Base-by-base conservation (phyloP, 2,797 vertebrate species). In the Aplochiton taeniatus region DNA sequence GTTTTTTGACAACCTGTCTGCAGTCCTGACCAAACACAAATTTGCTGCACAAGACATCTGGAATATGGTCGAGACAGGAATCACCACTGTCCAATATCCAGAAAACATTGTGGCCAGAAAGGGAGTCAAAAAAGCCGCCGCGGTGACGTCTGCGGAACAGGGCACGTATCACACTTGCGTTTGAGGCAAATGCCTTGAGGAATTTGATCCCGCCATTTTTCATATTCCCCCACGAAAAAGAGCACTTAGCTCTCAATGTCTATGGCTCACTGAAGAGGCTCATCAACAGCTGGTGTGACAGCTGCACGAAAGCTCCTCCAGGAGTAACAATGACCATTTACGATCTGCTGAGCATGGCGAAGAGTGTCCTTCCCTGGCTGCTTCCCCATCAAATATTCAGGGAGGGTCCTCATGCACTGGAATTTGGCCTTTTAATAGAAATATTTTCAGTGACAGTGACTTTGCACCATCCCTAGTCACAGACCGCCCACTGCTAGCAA, bases 391-490 rank as follows among this genome's bases (percentile, higher is more conserved):
- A 17, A 67, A 67, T 53, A 51, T 60, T 10, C 31, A 59, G 66
- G 66, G 51, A 49, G 58, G 58, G 42, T 58, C 57, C 14, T 4
- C 18, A 16, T 12, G 14, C 14, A 56, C 59, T 48, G 52, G 52
- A 42, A 63, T 68, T 55, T 61, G 51, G 66, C 51, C 58, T 54
- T 61, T 60, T 18, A 41, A 54, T 46, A 44, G 18, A 8, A n/a
- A 61, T 20, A 61, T 68, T 61, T 53, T 68, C n/a, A 61, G 59
- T 54, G 66, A 68, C 31, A 19, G 51, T 8, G 59, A 68, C 51
- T 56, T 68, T 68, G 66, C 52, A 49, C 52, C 66, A 17, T 56
- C 66, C 43, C 45, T 49, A 56, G 59, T 68, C 58, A 61, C 66
- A 69, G 67, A 63, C 54, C 67, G 17, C 67, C 67, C 31, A 50